Base-by-base conservation (phyloP, 2,888 invertebrate species). In the Synanthedon formicaeformis region DNA sequence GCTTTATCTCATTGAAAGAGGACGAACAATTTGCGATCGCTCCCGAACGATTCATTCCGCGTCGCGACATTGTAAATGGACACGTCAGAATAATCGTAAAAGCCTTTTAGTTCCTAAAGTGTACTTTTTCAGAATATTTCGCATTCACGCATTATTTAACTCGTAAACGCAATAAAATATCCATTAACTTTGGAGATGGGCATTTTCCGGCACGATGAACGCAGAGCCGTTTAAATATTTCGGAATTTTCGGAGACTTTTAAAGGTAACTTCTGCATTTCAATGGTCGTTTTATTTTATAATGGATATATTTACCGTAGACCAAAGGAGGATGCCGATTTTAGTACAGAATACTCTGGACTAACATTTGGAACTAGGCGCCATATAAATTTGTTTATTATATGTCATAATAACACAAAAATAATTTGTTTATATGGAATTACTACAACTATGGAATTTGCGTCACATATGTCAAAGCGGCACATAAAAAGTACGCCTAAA, bases 111-210 rank as follows among this genome's bases (percentile, higher is more conserved):
- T 60, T 67, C 65, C 65, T 52, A 55, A 61, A 66, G 69, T 67
- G 69, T 67, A 67, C 70, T 71, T 65, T 59, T 64, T 56, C 65
- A 63, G 63, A 69, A 72, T 73, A 78, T 71, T 71, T 75, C 74
- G 64, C 62, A 69, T 81, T 79, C 71, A 81, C 81, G 82, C 79
- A 71, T 80, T 81, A 86, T 86, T 85, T 82, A 81, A 78, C 83
- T 70, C 69, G 71, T 73, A 73, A 34, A 79, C 78, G 80, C 75
- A 81, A 83, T 83, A 77, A 80, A 82, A 83, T 80, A 79, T 81
- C 85, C 85, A 86, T 86, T 86, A 84, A 85, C 81, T 80, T 75
- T 72, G 71, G 73, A 75, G 80, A 81, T 78, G 76, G 76, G 77
- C 75, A 84, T 86, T 85, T 85, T 85, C 81, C 80, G 71, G 65